Evolutionary conservation across 2,888 invertebrate species (phyloP).

Genomic region (Nephrocerus scutellatus): DNA sequence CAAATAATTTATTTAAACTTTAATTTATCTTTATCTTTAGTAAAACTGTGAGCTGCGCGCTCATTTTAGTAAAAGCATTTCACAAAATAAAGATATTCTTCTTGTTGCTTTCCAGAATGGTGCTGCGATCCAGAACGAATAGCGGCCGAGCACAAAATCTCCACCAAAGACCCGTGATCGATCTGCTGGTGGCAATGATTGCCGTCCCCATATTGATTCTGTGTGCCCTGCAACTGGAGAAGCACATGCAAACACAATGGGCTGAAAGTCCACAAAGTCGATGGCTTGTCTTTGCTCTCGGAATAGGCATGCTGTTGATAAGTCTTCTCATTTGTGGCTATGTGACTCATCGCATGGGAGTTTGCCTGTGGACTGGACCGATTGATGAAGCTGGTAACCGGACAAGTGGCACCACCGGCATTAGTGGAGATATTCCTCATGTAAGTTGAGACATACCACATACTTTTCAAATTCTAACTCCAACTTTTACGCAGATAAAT

Average conservation of each 20-base stretch:
- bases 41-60: no score
- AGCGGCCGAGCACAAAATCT: constrained; percentile 27
- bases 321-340: constrained; percentile 48
- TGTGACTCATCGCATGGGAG: constrained; percentile 48
- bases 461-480: background rate
- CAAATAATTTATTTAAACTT: no score
- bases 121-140: constrained; percentile 31
- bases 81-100: constrained; percentile 5
- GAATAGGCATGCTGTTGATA: constrained; percentile 45
- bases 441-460: constrained; percentile 26
- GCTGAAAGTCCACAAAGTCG: constrained; percentile 38
- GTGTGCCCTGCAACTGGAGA: constrained; percentile 46
- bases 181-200: constrained; percentile 47
- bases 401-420: constrained; percentile 20
- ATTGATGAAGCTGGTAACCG: constrained; percentile 41
- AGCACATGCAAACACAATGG: constrained; percentile 45
- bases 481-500: constrained; percentile 33
- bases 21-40: background rate
- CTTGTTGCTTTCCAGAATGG: constrained; percentile 33
- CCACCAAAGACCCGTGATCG: constrained; percentile 42
- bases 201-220: constrained; percentile 46
- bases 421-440: constrained; percentile 28
- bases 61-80: no score
- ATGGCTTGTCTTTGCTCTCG: constrained; percentile 47
- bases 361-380: constrained; percentile 48